Evolutionary conservation across 2,888 invertebrate species (phyloP).

Genomic region (Microctonus aethiopoides): DNA sequence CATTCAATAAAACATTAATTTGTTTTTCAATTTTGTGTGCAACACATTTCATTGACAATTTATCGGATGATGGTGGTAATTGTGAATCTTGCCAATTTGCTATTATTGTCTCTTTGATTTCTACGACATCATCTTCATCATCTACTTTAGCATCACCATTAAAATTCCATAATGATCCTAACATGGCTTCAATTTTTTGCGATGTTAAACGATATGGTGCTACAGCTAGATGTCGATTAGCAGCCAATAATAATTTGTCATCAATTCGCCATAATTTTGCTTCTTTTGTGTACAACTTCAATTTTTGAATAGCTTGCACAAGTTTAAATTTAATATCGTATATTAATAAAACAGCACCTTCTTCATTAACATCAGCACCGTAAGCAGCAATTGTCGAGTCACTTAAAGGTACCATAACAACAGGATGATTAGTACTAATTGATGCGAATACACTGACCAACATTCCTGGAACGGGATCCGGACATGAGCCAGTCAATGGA

Average conservation of each 20-base stretch:
- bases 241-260: slow-evolving; percentile 72
- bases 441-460: slow-evolving; percentile 70
- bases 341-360: slow-evolving; percentile 75
- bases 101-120: slow-evolving; percentile 65
- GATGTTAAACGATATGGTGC: slow-evolving; percentile 72
- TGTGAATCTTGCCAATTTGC: slow-evolving; percentile 65
- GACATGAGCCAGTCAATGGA: slow-evolving; percentile 62
- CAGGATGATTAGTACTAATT: slow-evolving; percentile 71
- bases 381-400: slow-evolving; percentile 76
- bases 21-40: slow-evolving; percentile 62
- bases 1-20: slow-evolving; percentile 59
- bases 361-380: slow-evolving; percentile 76
- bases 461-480: slow-evolving; percentile 52
- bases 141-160: slow-evolving; percentile 43
- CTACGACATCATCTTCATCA: slow-evolving; percentile 65
- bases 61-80: slow-evolving; percentile 39
- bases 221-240: slow-evolving; percentile 75
- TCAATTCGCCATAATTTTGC: slow-evolving; percentile 73
- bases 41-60: slow-evolving; percentile 64
- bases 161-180: slow-evolving; percentile 67
- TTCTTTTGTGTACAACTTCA: slow-evolving; percentile 74
- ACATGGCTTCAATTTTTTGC: slow-evolving; percentile 72
- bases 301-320: slow-evolving; percentile 72
- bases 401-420: slow-evolving; percentile 74
- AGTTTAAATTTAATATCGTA: slow-evolving; percentile 76